Conservation (phyloP, 2,797 vertebrate species). For the Serranus cabrilla region DNA sequence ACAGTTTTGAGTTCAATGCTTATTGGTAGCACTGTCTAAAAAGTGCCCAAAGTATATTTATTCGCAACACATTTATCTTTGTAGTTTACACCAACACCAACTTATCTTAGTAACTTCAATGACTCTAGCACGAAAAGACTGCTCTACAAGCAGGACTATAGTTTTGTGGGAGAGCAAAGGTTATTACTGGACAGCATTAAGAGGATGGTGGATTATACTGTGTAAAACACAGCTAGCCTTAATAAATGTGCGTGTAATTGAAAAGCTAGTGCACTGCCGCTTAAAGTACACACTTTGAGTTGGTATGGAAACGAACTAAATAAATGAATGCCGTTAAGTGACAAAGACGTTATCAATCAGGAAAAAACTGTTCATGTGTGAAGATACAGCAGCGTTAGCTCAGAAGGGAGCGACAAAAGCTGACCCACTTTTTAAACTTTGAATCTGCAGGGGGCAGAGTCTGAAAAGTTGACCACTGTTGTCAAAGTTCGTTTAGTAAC, state of each 20-base stretch:
- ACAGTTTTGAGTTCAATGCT: neutral
- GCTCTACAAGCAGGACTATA: neutral
- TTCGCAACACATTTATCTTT: neutral
- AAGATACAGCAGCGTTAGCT: constrained; percentile 48
- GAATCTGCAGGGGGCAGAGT: constrained; percentile 72
- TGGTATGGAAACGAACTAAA: neutral
- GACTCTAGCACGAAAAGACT: neutral
- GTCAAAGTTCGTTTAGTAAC: constrained; percentile 27
- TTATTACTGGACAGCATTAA: neutral
- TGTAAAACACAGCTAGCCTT: neutral
- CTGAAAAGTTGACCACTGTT: constrained; percentile 55
- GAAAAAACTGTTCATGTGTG: constrained; percentile 68
- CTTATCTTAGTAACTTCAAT: neutral
- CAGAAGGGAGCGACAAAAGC: constrained; percentile 70
- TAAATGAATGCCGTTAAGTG: constrained; percentile 31
- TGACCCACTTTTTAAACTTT: constrained; percentile 79
- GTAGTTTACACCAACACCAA: neutral
- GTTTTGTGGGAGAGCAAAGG: neutral
- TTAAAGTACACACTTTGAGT: accelerated
- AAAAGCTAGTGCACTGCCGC: neutral
- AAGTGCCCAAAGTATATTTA: neutral
- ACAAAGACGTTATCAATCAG: constrained; percentile 43
- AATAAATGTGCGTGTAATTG: neutral
- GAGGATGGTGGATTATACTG: neutral
- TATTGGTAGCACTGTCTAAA: neutral